These are phyloP conservation scores for Aphelocoma coerulescens DNA, from an alignment of 2,113 vertebrate species.

Conservation along the genomic window DNA sequence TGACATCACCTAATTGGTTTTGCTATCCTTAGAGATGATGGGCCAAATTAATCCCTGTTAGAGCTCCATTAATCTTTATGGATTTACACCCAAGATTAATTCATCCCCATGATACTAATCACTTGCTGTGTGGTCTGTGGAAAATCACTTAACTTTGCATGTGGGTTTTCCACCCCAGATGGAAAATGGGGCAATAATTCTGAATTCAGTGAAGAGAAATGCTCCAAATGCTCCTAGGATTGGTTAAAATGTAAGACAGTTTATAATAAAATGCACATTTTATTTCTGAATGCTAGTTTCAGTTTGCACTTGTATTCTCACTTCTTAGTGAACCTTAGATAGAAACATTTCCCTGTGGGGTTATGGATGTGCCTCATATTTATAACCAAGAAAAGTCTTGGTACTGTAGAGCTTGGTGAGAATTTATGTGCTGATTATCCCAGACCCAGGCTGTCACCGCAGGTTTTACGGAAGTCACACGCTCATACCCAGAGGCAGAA, in stretches of 20 bases:
- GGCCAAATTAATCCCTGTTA: conserved; percentile 56
- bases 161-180: neutral
- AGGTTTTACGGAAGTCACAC: neutral
- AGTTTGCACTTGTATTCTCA: neutral
- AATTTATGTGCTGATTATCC: neutral
- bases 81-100: conserved; percentile 63
- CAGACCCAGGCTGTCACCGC: neutral
- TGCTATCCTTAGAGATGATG: conserved; percentile 52
- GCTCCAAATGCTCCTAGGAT: neutral
- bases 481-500: neutral
- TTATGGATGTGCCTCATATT: neutral
- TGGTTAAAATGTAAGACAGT: neutral
- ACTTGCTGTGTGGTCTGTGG: conserved; percentile 44
- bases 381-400: neutral
- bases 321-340: neutral
- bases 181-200: neutral
- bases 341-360: neutral
- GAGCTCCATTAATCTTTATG: conserved; percentile 59
- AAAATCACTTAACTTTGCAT: conserved; percentile 28
- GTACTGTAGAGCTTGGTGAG: neutral
- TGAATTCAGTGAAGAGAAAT: neutral
- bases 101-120: conserved; percentile 43
- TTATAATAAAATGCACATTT: neutral
- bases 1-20: conserved; percentile 59
- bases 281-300: neutral